A percentile compares a stretch with the other conserved stretches of the same genome.
Conservation (phyloP, 2,888 invertebrate species). For the Temnothorax rugatulus region DNA sequence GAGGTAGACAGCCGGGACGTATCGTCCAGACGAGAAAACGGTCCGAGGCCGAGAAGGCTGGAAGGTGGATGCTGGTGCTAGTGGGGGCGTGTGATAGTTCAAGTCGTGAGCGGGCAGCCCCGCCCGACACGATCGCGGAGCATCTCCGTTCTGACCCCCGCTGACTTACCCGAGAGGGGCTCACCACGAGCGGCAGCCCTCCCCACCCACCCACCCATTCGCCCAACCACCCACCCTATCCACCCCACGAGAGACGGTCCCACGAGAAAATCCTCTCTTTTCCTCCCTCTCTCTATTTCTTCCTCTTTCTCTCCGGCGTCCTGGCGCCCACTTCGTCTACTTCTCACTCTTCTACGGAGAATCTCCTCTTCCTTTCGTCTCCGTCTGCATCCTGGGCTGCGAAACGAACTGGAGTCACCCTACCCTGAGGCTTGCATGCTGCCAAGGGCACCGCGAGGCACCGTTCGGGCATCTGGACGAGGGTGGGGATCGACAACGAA, state of each 20-base stretch:
- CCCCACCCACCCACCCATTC: conserved; percentile 59
- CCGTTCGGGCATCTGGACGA: conserved; percentile 67
- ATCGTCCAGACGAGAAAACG: conserved; percentile 79
- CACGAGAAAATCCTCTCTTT: conserved; percentile 73
- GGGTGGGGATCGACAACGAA: conserved; percentile 66
- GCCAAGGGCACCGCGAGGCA: conserved; percentile 78
- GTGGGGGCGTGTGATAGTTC: conserved; percentile 89
- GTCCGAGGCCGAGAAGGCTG: conserved; percentile 76
- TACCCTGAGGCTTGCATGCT: conserved; percentile 76
- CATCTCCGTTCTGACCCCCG: conserved; percentile 86
- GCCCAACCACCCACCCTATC: conserved; percentile 37
- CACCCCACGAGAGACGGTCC: conserved; percentile 65
- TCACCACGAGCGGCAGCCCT: conserved; percentile 71
- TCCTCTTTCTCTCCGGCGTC: background rate
- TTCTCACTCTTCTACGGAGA: conserved; percentile 32
- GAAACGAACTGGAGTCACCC: conserved; percentile 69
- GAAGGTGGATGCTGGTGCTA: conserved; percentile 84
- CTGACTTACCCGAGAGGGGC: conserved; percentile 82
- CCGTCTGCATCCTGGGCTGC: conserved; percentile 8
- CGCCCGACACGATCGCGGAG: conserved; percentile 86
- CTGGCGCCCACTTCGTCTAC: conserved; percentile 39
- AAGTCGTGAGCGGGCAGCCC: conserved; percentile 88
- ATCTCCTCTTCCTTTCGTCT: conserved; percentile 62
- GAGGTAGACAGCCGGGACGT: conserved; percentile 74
- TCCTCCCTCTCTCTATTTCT: conserved; percentile 31